phyloP scores from a whole-genome alignment of 1,140 invertebrate genomes.

The Papilio dardanus region DNA sequence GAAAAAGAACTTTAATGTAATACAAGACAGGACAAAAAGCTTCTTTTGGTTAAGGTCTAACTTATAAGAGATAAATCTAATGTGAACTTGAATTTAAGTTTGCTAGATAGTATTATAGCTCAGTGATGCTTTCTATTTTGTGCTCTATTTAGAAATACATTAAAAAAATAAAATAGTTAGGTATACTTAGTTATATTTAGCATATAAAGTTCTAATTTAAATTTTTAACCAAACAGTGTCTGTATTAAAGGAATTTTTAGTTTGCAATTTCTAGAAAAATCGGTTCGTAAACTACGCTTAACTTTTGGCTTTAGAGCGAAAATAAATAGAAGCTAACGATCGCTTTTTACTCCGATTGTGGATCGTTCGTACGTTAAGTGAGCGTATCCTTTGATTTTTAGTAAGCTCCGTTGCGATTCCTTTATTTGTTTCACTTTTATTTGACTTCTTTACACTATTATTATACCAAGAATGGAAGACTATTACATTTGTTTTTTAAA shows the following conservation, averaged over 20 bases:
- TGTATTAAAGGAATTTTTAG: neutral
- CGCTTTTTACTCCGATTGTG: slow-evolving; percentile 20
- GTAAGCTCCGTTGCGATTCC: neutral
- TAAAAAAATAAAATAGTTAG: too few relatives aligned
- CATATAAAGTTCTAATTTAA: neutral
- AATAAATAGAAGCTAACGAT: slow-evolving; percentile 23
- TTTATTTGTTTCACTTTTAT: neutral
- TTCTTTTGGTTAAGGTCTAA: too few relatives aligned
- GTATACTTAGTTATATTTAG: too few relatives aligned
- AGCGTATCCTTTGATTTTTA: slow-evolving; percentile 14
- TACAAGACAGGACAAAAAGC: too few relatives aligned
- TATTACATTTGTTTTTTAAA: neutral
- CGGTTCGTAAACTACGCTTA: slow-evolving; percentile 19
- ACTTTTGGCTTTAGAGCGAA: slow-evolving; percentile 13
- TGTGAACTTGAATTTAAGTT: too few relatives aligned
- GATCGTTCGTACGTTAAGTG: slow-evolving; percentile 16
- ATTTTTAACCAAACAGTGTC: neutral
- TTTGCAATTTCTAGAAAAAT: neutral
- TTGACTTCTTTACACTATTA: neutral
- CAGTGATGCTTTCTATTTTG: too few relatives aligned
- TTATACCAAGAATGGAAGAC: neutral
- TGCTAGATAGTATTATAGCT: too few relatives aligned
- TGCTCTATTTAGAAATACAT: too few relatives aligned
- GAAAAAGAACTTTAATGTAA: neutral
- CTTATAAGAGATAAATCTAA: too few relatives aligned